These are phyloP conservation scores for Magallana ariakensis DNA, from an alignment of 1,140 invertebrate species.

Conservation along the genomic window DNA sequence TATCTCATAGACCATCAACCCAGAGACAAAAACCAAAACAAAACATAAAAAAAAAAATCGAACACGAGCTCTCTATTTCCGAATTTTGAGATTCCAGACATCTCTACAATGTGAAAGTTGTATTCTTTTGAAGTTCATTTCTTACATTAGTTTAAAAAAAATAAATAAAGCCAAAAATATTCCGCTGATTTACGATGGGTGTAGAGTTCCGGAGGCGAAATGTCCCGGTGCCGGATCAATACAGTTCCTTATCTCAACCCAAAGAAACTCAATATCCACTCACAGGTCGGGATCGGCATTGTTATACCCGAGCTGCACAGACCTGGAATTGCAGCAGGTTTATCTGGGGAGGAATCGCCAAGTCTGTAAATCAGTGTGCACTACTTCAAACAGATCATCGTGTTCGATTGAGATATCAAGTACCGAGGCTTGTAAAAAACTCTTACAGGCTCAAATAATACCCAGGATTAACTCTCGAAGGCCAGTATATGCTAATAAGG, in stretches of 20 bases:
- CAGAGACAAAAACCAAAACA: not conserved
- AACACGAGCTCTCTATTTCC: too few relatives aligned
- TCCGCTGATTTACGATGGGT: not conserved
- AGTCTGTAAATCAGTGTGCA: conserved; percentile 22
- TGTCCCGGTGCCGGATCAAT: conserved; percentile 1
- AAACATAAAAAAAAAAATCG: not conserved
- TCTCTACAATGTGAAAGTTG: too few relatives aligned
- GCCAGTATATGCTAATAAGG: conserved; percentile 21
- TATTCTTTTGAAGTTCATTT: not conserved
- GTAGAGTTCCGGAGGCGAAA: not conserved
- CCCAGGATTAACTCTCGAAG: conserved; percentile 15
- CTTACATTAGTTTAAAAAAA: not conserved
- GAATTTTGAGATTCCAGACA: too few relatives aligned
- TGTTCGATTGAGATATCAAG: conserved; percentile 34
- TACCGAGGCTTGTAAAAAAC: not conserved
- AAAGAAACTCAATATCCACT: not conserved
- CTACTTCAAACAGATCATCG: conserved; percentile 19
- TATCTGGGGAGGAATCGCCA: conserved; percentile 12
- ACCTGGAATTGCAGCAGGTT: conserved; percentile 33
- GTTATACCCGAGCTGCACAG: not conserved
- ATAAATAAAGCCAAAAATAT: not conserved
- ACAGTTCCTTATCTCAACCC: not conserved
- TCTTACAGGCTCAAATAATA: conserved; percentile 12
- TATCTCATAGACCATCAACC: not conserved
- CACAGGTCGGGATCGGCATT: conserved; percentile 23